Base-by-base conservation (phyloP, 1,140 invertebrate species). In the Notospermus geniculatus region DNA sequence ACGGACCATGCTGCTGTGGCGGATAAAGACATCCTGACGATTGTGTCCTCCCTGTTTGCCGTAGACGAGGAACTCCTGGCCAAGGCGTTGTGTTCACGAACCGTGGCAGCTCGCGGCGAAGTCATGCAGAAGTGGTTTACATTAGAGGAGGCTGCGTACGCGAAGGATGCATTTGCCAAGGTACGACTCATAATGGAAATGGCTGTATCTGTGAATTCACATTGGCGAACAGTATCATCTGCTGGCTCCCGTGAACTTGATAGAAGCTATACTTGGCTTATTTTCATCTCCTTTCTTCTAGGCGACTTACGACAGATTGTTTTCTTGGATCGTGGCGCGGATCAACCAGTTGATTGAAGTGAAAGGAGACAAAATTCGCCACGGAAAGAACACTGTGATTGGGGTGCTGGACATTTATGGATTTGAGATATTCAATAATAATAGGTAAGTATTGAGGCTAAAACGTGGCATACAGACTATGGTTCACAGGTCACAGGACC, bases 351-450 rank as follows among this genome's bases (percentile, higher is more conserved):
- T 90, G 0, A 93, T 83, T n/a, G 73, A 77, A 54, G 74, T 80
- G 0, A 75, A 78, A 57, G 64, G 67, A 76, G 54, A 86, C 84
- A 72, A 83, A 80, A n/a, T 72, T 7, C 50, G 62, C 23, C 73
- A 77, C 60, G 88, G 88, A 64, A 87, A 86, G 70, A 89, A 89
- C 75, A 92, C 91, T 0, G 86, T 97, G 1, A 97, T 98, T 68
- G 94, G 95, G 22, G 94, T 98, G 1, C 82, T 98, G 27, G 95
- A 98, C 74, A 98, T 97, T 74, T 97, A 97, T 78, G 95, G 95
- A 17, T 97, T 98, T 83, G 95, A 98, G 84, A 95, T 97, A 64
- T 96, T 97, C 80, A 92, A 97, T 60, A 86, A 86, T 7, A 97
- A 97, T 79, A 93, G 82, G 79, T 83, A 66, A 56, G 57, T 28